These are phyloP conservation scores for Steinernema carpocapsae DNA, from an alignment of 2,888 invertebrate species.

Conservation along the genomic window DNA sequence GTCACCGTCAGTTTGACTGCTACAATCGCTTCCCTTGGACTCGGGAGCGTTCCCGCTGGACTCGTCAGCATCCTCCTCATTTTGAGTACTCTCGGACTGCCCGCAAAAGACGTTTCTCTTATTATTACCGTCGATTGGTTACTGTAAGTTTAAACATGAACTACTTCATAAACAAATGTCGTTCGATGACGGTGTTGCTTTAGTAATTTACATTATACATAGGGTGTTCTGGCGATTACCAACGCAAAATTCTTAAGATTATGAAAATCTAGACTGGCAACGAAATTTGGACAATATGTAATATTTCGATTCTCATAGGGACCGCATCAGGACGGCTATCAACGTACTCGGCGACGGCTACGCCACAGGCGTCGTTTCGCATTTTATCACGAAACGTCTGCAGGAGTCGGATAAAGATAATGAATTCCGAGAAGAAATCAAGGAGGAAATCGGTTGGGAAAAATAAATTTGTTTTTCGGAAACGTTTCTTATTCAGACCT, in stretches of 20 bases:
- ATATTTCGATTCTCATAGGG: slow-evolving; percentile 54
- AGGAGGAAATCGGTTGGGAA: slow-evolving; percentile 58
- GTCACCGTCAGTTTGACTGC: slow-evolving; percentile 81
- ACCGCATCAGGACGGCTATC: slow-evolving; percentile 64
- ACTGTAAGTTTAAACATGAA: slow-evolving; percentile 75
- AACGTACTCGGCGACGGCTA: slow-evolving; percentile 67
- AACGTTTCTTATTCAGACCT: slow-evolving; percentile 45
- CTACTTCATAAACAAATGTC: too few relatives aligned
- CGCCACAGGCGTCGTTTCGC: slow-evolving; percentile 61
- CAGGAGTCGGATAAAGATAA: slow-evolving; percentile 58
- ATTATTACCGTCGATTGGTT: slow-evolving; percentile 78
- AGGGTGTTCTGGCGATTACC: too few relatives aligned
- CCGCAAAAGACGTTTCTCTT: slow-evolving; percentile 76
- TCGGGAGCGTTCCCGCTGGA: slow-evolving; percentile 77
- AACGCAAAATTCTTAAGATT: too few relatives aligned
- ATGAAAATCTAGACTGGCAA: too few relatives aligned
- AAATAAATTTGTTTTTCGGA: neutral
- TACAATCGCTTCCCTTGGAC: slow-evolving; percentile 77
- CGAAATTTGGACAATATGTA: too few relatives aligned
- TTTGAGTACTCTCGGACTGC: slow-evolving; percentile 76
- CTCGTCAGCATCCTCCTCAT: slow-evolving; percentile 78
- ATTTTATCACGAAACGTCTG: slow-evolving; percentile 51
- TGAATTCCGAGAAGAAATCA: slow-evolving; percentile 60
- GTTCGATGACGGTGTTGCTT: too few relatives aligned
- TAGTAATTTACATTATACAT: too few relatives aligned